Percentiles rank a stretch among this genome's conserved stretches.
phyloP scores from a whole-genome alignment of 2,113 vertebrate species.

The Albula goreensis region DNA sequence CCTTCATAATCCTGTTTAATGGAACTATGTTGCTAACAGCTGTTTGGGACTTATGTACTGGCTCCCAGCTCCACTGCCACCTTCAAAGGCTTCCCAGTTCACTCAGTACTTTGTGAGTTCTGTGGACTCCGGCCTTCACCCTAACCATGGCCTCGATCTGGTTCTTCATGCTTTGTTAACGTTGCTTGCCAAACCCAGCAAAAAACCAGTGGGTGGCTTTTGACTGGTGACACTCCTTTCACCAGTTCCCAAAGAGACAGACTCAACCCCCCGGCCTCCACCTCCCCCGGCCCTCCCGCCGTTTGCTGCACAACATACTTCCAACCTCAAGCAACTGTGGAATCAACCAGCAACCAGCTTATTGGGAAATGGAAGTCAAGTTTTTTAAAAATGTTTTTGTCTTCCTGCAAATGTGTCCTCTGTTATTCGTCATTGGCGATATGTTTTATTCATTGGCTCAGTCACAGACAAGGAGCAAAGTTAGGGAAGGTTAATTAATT shows the following conservation, averaged over 20 bases:
- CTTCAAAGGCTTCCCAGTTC: slow-evolving; percentile 32
- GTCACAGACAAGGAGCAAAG: slow-evolving; percentile 25
- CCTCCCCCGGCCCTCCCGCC: not conserved
- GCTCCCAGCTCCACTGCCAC: slow-evolving; percentile 43
- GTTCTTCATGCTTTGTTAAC: not conserved
- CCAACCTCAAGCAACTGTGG: not conserved
- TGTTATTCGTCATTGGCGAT: slow-evolving; percentile 59
- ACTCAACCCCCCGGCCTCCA: not conserved
- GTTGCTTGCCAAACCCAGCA: not conserved
- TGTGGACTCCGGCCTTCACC: not conserved
- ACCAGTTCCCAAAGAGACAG: not conserved
- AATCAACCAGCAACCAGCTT: not conserved
- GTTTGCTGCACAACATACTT: not conserved
- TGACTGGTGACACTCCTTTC: not conserved
- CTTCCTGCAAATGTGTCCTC: slow-evolving; percentile 63
- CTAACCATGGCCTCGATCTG: not conserved
- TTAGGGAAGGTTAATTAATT: slow-evolving; percentile 63
- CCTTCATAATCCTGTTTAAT: slow-evolving; percentile 75
- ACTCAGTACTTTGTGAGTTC: not conserved
- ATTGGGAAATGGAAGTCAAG: slow-evolving; percentile 7
- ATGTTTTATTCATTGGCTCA: slow-evolving; percentile 69
- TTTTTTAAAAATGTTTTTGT: slow-evolving; percentile 44
- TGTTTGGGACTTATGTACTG: slow-evolving; percentile 65
- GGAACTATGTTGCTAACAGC: slow-evolving; percentile 72
- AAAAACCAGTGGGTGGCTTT: not conserved